Percentiles rank a stretch among this genome's conserved stretches.
Evolutionary conservation across 2,888 invertebrate species (phyloP).

Genomic region (Seira sanloemensis): DNA sequence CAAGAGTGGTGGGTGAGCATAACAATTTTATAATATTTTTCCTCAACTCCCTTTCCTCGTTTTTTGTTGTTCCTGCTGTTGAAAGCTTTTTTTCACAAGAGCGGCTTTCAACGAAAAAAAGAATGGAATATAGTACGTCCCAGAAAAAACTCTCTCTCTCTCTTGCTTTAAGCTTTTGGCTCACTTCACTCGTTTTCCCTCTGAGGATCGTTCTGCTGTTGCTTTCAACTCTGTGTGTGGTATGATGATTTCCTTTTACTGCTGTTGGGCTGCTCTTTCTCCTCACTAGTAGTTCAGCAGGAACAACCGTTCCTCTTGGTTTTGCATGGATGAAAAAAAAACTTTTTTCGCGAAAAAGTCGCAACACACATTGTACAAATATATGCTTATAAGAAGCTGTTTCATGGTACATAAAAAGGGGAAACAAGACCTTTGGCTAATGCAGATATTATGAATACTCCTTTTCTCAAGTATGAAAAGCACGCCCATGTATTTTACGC

Average conservation of each 20-base stretch:
- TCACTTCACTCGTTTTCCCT: conserved; percentile 12
- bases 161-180: conserved; percentile 11
- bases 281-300: conserved; percentile 23
- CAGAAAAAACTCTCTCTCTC: background rate
- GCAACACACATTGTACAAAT: conserved; percentile 16
- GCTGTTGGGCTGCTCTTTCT: background rate
- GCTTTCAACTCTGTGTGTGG: conserved; percentile 7
- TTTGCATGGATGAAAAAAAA: conserved; percentile 16
- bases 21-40: conserved; percentile 10
- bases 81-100: conserved; percentile 17
- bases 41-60: background rate
- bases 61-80: conserved; percentile 16
- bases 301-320: conserved; percentile 24
- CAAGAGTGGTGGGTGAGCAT: conserved; percentile 3
- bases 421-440: conserved; percentile 5
- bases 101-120: conserved; percentile 10
- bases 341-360: conserved; percentile 39
- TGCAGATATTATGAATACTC: conserved; percentile 11
- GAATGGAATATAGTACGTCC: conserved; percentile 7
- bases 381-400: background rate
- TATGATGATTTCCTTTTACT: conserved; percentile 6
- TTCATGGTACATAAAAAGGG: conserved; percentile 27
- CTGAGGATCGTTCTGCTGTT: conserved; percentile 17
- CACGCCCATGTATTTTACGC: conserved; percentile 65
- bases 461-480: conserved; percentile 39